A percentile compares a stretch with the other conserved stretches of the same genome.
Evolutionary conservation across 37 sponge, comb jelly and placozoan species (phyloP).

Genomic region (Oscarella lobularis): DNA sequence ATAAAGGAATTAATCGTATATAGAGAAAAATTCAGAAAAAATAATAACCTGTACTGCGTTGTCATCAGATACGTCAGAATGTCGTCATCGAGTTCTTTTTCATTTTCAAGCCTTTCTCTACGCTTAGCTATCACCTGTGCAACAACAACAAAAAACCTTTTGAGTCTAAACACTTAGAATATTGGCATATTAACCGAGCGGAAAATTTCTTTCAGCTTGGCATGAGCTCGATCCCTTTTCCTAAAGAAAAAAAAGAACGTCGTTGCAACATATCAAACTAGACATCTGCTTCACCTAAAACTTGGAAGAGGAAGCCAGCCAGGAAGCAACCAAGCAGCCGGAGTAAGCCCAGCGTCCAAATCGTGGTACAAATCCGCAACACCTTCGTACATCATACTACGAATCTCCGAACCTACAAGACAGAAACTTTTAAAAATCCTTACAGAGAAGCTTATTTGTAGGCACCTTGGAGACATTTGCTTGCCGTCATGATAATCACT

Average conservation of each 20-base stretch:
- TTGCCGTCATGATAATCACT: slow-evolving; percentile 72
- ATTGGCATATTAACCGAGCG: no score
- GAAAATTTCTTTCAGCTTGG: slow-evolving; percentile 63
- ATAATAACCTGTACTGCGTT: slow-evolving; percentile 53
- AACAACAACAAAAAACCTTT: not conserved
- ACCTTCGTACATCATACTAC: slow-evolving; percentile 48
- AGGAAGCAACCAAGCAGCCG: slow-evolving; percentile 77
- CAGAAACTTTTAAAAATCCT: no score
- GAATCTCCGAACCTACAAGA: slow-evolving; percentile 51
- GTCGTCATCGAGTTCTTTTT: slow-evolving; percentile 41
- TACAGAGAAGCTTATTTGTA: not conserved
- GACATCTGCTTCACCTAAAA: slow-evolving; percentile 40
- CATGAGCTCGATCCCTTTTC: slow-evolving; percentile 43
- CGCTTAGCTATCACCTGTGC: slow-evolving; percentile 13
- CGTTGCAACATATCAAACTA: not conserved
- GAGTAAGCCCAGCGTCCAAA: slow-evolving; percentile 68
- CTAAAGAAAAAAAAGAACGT: not conserved
- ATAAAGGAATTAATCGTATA: slow-evolving; percentile 2
- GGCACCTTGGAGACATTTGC: slow-evolving; percentile 73
- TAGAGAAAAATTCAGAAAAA: not conserved
- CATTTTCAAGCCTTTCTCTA: slow-evolving; percentile 10
- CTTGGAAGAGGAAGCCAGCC: slow-evolving; percentile 77
- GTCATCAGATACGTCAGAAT: slow-evolving; percentile 38
- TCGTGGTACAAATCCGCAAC: slow-evolving; percentile 70
- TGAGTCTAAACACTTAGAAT: not conserved